Evolutionary conservation across 2,888 invertebrate genomes (phyloP).

Genomic region (Onthophagus sagittarius): DNA sequence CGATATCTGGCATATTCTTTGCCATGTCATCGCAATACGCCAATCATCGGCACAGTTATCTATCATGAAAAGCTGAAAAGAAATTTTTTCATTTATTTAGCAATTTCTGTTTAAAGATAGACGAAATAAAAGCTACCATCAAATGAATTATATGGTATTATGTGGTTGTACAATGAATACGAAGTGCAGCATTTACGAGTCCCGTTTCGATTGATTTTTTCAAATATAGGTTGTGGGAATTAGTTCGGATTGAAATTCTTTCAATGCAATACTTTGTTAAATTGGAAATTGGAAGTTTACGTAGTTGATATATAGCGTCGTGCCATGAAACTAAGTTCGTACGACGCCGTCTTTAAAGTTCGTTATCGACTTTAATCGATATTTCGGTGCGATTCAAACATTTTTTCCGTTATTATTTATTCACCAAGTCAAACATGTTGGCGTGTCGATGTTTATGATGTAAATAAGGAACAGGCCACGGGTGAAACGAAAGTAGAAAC

Average conservation of each 20-base stretch:
- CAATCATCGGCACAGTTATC: conserved; percentile 99
- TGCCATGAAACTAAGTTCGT: background rate
- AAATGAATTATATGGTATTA: no score
- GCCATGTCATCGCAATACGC: conserved; percentile 99
- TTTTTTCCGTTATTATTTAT: background rate
- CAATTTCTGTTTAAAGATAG: no score
- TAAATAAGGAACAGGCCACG: background rate
- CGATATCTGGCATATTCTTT: conserved; percentile 88
- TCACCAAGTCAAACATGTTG: background rate
- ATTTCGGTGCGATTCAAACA: background rate
- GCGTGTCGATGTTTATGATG: background rate
- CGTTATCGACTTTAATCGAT: background rate
- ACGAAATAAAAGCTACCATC: no score
- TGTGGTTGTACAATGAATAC: no score
- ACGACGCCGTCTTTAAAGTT: background rate
- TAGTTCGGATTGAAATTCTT: no score
- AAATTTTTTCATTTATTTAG: background rate
- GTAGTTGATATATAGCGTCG: background rate
- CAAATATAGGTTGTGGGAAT: no score
- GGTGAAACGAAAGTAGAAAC: background rate
- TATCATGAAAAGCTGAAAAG: conserved; percentile 95
- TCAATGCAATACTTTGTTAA: no score
- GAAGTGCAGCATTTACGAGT: no score
- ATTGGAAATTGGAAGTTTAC: no score
- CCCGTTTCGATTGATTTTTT: no score